Base-by-base conservation (phyloP, 2,113 vertebrate species). In the Ophthalmotilapia sp. region DNA sequence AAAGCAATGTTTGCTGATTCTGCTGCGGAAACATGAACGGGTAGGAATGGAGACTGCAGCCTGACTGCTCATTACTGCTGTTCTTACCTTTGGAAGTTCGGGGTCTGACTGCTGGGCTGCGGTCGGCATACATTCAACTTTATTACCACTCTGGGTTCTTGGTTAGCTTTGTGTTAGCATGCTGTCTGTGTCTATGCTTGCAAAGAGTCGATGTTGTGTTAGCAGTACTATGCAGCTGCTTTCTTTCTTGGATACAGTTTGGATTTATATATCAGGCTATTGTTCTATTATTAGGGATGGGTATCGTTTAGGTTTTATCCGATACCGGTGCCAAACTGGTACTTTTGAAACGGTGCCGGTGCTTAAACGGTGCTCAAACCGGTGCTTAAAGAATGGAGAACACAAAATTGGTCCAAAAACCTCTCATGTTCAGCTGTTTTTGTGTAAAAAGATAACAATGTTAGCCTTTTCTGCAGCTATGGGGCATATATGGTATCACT, bases 81-180 rank as follows among this genome's bases (percentile, higher is more conserved):
- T 31, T 60, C 1, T 60, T 60, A 19, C 56, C 26, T 60, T 60
- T 60, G 56, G 56, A 60, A 60, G 56, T 31, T 60, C 14, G 5
- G 26, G 26, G 56, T 60, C 26, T 60, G 56, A 31, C 56, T 9
- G 55, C 7, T 53, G 51, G 51, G 9, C 9, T 53, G n/a, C 2
- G 0, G 51, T 53, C 0, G 51, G 51, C 51, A 54, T 54, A 21
- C 9, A 21, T 21, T 53, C 19, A 53, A 53, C 51, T 29, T 9
- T 58, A 58, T 56, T 58, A 58, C 55, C 55, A 17, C 26, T 58
- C 55, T 58, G 56, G 26, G 14, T 58, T 58, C 56, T 58, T 31
- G 56, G 14, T 0, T 58, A 58, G 56, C 55, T 58, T 58, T 58
- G 56, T 58, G 56, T 58, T 58, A 58, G 26, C 56, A 31, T 58